Conservation (phyloP, 2,888 invertebrate species). For the Drosophila barbarae region DNA sequence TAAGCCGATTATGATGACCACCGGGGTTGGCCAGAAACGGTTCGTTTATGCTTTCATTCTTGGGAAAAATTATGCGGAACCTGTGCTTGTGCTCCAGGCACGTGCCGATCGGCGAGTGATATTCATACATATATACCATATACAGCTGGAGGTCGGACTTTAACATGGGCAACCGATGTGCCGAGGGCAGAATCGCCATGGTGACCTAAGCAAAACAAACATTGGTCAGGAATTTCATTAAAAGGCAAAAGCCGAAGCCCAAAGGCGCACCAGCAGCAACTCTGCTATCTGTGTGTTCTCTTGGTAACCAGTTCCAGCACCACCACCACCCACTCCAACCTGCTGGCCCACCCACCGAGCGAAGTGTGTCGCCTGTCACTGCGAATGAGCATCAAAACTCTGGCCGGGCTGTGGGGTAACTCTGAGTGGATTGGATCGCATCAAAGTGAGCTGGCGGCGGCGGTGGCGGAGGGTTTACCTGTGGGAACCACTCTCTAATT, state of each 20-base stretch:
- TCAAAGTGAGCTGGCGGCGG: conserved; percentile 17
- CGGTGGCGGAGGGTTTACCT: conserved; percentile 49
- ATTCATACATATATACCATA: background rate
- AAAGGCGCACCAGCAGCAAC: conserved; percentile 10
- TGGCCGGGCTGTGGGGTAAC: conserved; percentile 16
- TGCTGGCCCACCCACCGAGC: conserved; percentile 63
- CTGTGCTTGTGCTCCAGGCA: conserved; percentile 68
- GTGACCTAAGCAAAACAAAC: conserved; percentile 67
- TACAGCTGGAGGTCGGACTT: conserved; percentile 31
- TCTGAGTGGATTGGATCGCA: conserved; percentile 32
- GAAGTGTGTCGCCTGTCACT: conserved; percentile 75
- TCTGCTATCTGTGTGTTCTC: conserved; percentile 30
- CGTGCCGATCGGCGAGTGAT: conserved; percentile 54
- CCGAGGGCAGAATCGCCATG: conserved; percentile 54
- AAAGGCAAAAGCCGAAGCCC: conserved; percentile 43
- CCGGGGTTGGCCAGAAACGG: conserved; percentile 58
- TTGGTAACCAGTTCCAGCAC: conserved; percentile 29
- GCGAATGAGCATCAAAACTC: conserved; percentile 65
- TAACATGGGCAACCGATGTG: background rate
- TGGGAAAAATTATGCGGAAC: conserved; percentile 71
- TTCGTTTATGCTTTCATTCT: conserved; percentile 72
- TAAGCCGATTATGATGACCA: conserved; percentile 50
- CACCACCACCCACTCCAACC: conserved; percentile 48
- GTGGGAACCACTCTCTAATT: conserved; percentile 72
- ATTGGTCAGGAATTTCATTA: conserved; percentile 73